These are phyloP conservation scores for Drosophila mercatorum DNA, from an alignment of 2,888 invertebrate genomes.

Conservation along the genomic window DNA sequence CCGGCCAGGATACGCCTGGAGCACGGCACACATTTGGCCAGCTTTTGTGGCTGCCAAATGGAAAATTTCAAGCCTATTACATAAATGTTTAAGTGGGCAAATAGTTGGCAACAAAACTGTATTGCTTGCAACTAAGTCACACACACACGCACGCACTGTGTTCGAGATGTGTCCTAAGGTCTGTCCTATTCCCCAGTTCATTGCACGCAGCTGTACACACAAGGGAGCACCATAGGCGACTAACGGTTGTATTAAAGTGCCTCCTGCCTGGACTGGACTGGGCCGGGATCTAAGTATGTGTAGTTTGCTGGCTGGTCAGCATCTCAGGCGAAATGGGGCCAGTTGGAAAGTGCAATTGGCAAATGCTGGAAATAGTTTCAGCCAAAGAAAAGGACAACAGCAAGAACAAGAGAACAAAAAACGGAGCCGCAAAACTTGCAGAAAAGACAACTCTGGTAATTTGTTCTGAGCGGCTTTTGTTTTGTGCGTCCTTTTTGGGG, in stretches of 20 bases:
- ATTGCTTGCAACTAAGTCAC: slow-evolving; percentile 32
- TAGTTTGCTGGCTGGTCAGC: slow-evolving; percentile 28
- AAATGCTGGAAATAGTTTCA: slow-evolving; percentile 30
- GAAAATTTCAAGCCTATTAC: slow-evolving; percentile 76
- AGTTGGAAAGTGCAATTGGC: slow-evolving; percentile 76
- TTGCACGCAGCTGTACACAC: slow-evolving; percentile 71
- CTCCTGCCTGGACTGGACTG: neutral
- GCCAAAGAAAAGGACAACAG: slow-evolving; percentile 13
- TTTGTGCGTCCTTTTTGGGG: slow-evolving; percentile 65
- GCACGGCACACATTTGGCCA: slow-evolving; percentile 50
- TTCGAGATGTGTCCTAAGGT: slow-evolving; percentile 7
- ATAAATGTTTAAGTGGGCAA: slow-evolving; percentile 75
- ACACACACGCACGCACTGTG: slow-evolving; percentile 3
- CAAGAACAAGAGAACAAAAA: neutral
- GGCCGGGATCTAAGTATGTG: slow-evolving; percentile 12
- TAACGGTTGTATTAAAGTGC: slow-evolving; percentile 47
- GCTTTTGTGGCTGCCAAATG: slow-evolving; percentile 67
- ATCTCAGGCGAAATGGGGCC: slow-evolving; percentile 61
- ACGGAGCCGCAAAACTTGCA: slow-evolving; percentile 48
- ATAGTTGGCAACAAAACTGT: slow-evolving; percentile 62
- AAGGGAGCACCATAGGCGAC: slow-evolving; percentile 46
- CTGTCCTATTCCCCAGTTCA: slow-evolving; percentile 50
- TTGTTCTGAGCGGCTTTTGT: slow-evolving; percentile 79
- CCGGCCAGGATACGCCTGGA: slow-evolving; percentile 7
- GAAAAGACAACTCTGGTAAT: slow-evolving; percentile 75